A percentile compares a stretch with the other conserved stretches of the same genome.
Evolutionary conservation across 2,888 invertebrate genomes (phyloP).

Genomic region (Idaea straminata): DNA sequence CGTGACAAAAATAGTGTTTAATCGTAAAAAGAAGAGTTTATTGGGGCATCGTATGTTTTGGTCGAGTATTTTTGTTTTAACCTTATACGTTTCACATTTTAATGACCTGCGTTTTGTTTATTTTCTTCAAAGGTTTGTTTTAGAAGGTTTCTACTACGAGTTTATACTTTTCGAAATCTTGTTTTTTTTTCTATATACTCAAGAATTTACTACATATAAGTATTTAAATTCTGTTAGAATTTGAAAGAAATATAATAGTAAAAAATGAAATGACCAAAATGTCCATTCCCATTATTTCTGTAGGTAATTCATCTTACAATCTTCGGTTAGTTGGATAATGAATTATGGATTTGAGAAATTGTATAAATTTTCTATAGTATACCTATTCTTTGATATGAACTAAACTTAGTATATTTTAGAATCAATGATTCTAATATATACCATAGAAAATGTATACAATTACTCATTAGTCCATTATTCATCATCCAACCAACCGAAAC

Average conservation of each 20-base stretch:
- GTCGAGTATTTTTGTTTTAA: slow-evolving; percentile 17
- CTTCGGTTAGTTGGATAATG: too few species aligned
- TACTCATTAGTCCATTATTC: not conserved
- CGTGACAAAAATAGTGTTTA: slow-evolving; percentile 29
- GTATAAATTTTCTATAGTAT: too few species aligned
- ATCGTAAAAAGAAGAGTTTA: slow-evolving; percentile 40
- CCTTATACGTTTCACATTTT: not conserved
- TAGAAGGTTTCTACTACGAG: not conserved
- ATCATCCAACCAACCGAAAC: not conserved
- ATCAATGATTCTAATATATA: too few species aligned
- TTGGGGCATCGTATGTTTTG: slow-evolving; percentile 34
- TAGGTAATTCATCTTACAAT: too few species aligned
- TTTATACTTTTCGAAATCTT: not conserved
- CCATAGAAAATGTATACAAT: too few species aligned
- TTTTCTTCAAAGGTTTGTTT: not conserved
- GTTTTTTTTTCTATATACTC: not conserved
- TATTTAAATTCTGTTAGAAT: not conserved
- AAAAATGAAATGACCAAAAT: too few species aligned
- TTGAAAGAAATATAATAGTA: not conserved
- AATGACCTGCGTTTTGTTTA: not conserved
- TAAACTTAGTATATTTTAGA: too few species aligned
- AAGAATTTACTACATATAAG: not conserved
- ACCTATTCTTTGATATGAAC: too few species aligned
- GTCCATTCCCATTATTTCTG: too few species aligned
- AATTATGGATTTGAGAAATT: too few species aligned